phyloP scores from a whole-genome alignment of 2,797 vertebrate genomes.

The Orientallactaga sibirica region DNA sequence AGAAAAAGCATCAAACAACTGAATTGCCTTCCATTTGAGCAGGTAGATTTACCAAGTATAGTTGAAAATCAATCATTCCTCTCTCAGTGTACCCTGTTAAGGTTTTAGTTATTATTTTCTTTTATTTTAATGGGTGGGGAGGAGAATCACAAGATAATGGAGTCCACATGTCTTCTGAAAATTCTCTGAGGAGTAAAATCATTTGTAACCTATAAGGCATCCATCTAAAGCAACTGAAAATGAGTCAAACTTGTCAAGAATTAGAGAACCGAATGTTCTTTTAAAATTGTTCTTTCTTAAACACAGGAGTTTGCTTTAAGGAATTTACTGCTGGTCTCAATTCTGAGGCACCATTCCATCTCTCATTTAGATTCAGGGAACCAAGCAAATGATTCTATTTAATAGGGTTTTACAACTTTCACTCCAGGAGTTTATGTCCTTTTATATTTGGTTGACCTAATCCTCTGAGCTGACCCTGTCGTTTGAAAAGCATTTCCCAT shows the following conservation, averaged over 20 bases:
- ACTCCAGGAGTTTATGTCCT: constrained; percentile 64
- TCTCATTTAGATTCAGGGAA: constrained; percentile 49
- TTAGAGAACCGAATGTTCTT: constrained; percentile 64
- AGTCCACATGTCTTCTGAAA: constrained; percentile 69
- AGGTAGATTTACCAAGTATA: constrained; percentile 36
- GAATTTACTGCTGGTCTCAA: not conserved
- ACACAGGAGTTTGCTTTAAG: constrained; percentile 45
- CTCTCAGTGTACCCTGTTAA: constrained; percentile 48
- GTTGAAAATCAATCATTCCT: constrained; percentile 52
- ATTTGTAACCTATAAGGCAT: constrained; percentile 78
- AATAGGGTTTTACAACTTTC: constrained; percentile 47
- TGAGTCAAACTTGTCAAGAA: constrained; percentile 67
- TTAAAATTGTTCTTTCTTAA: constrained; percentile 68
- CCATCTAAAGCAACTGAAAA: constrained; percentile 75
- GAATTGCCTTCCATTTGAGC: not conserved
- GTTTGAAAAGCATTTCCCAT: constrained; percentile 60
- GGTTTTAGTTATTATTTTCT: constrained; percentile 43
- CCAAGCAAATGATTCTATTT: constrained; percentile 32
- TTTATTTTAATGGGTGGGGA: constrained; percentile 63
- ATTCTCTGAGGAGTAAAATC: constrained; percentile 70
- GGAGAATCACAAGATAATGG: constrained; percentile 61
- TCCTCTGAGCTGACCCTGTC: constrained; percentile 33
- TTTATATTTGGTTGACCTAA: constrained; percentile 72
- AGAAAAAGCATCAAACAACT: not conserved
- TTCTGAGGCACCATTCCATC: constrained; percentile 13